Evolutionary conservation across 2,888 invertebrate species (phyloP), one percentile per base, ranked within the genome.

Genomic region (Mactromeris polynyma): DNA sequence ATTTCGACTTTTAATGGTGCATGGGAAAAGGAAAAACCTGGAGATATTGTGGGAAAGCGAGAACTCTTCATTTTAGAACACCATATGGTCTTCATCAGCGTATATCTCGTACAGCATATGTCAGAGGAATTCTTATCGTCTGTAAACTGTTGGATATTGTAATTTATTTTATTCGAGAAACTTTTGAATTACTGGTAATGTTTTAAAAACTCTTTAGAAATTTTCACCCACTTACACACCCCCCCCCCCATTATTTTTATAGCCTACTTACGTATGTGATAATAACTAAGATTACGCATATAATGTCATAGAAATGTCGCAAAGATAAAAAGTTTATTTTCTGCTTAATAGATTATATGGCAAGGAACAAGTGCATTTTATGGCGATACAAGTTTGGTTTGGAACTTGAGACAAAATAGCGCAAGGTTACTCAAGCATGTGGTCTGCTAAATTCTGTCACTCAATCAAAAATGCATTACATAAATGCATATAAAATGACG

Each of bases 71-170:
- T 33, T 33, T 73, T 73, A 19, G 36, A 73, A 36, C 21, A 73
- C 73, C 73, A 73, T 73, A 73, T 73, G 73, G 73, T 73, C 73
- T 73, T 73, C 73, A 73, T 73, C 73, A 73, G 19, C 9, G 73
- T 33, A 26, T 73, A 73, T 73, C 73, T 33, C 36, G 14, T 33
- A 36, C 2, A 73, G 36, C 73, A 73, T 36, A 73, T 36, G 73
- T 73, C 73, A 11, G 73, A 14, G 31, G 14, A 33, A 36, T 33
- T 73, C 73, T 73, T 73, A 73, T 73, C 73, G 26, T 33, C 21
- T 73, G 19, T 36, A 19, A 31, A 73, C 73, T 33, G 33, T 36
- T 0, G 73, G 31, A 73, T 33, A 73, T 17, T 17, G 36, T 36
- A 36, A 73, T 73, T 73, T 14, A 73, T 73, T 73, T 73, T 73